Evolutionary conservation across 1,140 invertebrate species (phyloP).

Genomic region (Aricia agestis): DNA sequence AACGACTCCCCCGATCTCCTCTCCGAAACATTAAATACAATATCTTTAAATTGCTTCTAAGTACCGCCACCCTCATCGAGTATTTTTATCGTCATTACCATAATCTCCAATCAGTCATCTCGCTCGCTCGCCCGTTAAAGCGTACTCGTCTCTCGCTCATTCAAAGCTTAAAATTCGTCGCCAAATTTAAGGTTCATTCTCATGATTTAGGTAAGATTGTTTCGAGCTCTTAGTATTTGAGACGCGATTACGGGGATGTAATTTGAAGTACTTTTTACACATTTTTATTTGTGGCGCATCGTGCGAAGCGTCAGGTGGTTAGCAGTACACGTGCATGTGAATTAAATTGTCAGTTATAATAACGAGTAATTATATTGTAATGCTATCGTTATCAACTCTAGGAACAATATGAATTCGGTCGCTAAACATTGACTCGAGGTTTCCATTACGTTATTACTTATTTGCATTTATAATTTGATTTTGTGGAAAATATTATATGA

Average conservation of each 20-base stretch:
- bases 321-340: slow-evolving; percentile 25
- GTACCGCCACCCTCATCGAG: slow-evolving; percentile 62
- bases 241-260: slow-evolving; percentile 54
- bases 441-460: background rate
- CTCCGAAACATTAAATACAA: slow-evolving; percentile 69
- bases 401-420: background rate
- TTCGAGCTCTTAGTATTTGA: slow-evolving; percentile 45
- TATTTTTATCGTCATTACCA: slow-evolving; percentile 71
- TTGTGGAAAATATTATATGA: background rate
- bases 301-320: slow-evolving; percentile 33
- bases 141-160: slow-evolving; percentile 37
- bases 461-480: background rate
- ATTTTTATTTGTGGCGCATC: slow-evolving; percentile 21
- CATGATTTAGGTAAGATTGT: slow-evolving; percentile 59
- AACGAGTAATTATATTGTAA: slow-evolving; percentile 35
- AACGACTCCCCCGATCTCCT: slow-evolving; percentile 50
- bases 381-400: slow-evolving; percentile 22
- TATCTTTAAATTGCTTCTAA: slow-evolving; percentile 73
- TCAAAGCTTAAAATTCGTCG: slow-evolving; percentile 46
- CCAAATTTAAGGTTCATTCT: slow-evolving; percentile 61
- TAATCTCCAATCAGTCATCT: slow-evolving; percentile 51
- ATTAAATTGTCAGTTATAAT: slow-evolving; percentile 37
- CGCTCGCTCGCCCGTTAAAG: slow-evolving; percentile 37
- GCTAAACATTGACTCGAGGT: background rate
- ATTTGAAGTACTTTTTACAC: slow-evolving; percentile 40